Base-by-base conservation (phyloP, 2,797 vertebrate species). In the Manis crassicaudata region DNA sequence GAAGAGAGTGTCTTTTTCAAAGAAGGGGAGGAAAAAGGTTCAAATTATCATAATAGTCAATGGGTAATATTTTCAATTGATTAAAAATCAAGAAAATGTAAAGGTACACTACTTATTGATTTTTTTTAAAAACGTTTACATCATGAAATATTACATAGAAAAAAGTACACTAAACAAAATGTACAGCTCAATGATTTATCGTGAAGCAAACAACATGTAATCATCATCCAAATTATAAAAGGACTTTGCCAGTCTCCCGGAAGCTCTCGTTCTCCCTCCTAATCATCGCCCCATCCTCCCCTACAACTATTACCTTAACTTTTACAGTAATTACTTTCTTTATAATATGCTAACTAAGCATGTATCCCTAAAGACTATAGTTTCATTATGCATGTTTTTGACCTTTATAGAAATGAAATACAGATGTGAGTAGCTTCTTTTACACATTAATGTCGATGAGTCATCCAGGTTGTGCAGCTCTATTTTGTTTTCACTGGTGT, bases 11-110 rank as follows among this genome's bases (percentile, higher is more conserved):
- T 75, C 62, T 67, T 46, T n/a, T 83, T 80, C 79, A 70, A 92
- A 52, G 50, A 87, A 60, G 18, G 20, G 52, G 80, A 62, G 18
- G 35, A 20, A 37, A 32, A 23, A 79, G 17, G 70, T 76, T 29
- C n/a, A 46, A 65, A 80, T 37, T 73, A 68, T 82, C 54, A 76
- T 18, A 50, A 79, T 2, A 89, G 65, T 37, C 73, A 82, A 56
- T 77, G 63, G 67, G 32, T 68, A 89, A 94, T 89, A 40, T n/a
- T 92, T 82, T 63, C 63, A 54, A 83, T 50, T 32, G 67, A 82
- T 90, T 79, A 75, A 93, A 89, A 92, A 70, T 63, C 56, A 70
- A 72, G 68, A 84, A 90, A 82, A 81, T 23, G 16, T 56, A 60
- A 68, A 72, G 37, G 17, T 50, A 14, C 62, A 32, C 13, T 58